phyloP scores from a whole-genome alignment of 2,888 invertebrate species.

The Netelia virgata region DNA sequence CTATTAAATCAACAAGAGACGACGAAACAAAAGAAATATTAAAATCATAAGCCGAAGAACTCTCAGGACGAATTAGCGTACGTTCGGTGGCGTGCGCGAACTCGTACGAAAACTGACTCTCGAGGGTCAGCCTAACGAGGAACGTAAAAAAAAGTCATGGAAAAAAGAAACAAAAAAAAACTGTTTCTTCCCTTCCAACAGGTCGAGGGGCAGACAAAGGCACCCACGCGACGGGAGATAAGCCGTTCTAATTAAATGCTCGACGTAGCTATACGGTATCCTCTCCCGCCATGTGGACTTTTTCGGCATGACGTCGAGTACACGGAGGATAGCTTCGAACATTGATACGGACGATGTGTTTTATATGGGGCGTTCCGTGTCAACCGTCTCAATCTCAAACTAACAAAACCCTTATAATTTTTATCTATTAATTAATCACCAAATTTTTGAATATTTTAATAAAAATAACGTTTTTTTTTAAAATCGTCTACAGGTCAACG shows the following conservation, averaged over 20 bases:
- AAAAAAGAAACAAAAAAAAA: constrained; percentile 28
- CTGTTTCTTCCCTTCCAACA: constrained; percentile 58
- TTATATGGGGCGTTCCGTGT: background rate
- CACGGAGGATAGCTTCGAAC: constrained; percentile 19
- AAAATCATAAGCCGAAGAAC: constrained; percentile 10
- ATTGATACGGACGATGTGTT: constrained; percentile 2
- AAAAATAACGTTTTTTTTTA: too few relatives aligned
- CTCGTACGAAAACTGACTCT: constrained; percentile 32
- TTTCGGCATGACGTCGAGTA: constrained; percentile 41
- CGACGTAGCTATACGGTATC: constrained; percentile 66
- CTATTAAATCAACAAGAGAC: background rate
- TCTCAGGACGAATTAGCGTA: constrained; percentile 49
- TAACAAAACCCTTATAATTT: background rate
- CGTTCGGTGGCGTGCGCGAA: background rate
- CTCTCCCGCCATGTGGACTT: constrained; percentile 24
- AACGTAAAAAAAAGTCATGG: constrained; percentile 11
- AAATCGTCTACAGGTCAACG: too few relatives aligned
- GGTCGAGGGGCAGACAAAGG: constrained; percentile 56
- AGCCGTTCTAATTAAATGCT: constrained; percentile 76
- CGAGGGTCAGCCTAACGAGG: constrained; percentile 23
- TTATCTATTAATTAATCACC: background rate
- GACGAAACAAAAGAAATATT: background rate
- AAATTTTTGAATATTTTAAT: too few relatives aligned
- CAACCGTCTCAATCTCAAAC: background rate
- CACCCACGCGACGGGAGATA: constrained; percentile 69